Evolutionary conservation across 2,888 invertebrate genomes (phyloP).

Genomic region (Caradrina kadenii): DNA sequence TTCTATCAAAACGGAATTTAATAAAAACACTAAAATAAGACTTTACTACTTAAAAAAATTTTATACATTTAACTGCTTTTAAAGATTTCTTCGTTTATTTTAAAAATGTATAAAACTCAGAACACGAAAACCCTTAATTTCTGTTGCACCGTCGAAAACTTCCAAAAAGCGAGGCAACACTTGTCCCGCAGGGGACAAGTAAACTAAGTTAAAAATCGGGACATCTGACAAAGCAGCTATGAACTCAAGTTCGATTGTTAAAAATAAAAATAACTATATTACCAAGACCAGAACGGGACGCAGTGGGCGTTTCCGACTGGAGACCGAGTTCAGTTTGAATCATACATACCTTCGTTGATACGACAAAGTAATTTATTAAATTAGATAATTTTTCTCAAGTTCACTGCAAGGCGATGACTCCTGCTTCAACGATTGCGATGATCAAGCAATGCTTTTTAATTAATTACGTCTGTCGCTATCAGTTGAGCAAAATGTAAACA

Average conservation of each 20-base stretch:
- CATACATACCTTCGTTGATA: conserved; percentile 50
- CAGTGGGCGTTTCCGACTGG: conserved; percentile 65
- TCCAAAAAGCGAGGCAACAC: too few relatives aligned
- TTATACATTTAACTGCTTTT: too few relatives aligned
- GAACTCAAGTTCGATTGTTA: conserved; percentile 6
- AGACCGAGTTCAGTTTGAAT: conserved; percentile 55
- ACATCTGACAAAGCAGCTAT: not conserved
- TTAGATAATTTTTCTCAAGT: conserved; percentile 53
- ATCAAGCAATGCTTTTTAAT: conserved; percentile 20
- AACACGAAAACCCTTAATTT: too few relatives aligned
- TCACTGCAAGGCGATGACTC: conserved; percentile 46
- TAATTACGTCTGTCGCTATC: conserved; percentile 4
- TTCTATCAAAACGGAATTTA: too few relatives aligned
- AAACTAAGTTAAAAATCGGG: too few relatives aligned
- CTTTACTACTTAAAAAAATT: too few relatives aligned
- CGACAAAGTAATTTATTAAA: conserved; percentile 46
- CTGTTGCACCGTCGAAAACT: too few relatives aligned
- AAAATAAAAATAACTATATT: conserved; percentile 33
- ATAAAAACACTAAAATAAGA: too few relatives aligned
- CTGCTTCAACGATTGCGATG: not conserved
- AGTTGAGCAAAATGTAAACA: not conserved
- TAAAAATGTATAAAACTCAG: too few relatives aligned
- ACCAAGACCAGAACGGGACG: conserved; percentile 50
- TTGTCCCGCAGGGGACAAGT: too few relatives aligned
- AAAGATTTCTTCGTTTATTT: too few relatives aligned